Evolutionary conservation across 1,140 invertebrate genomes (phyloP), one percentile per base, ranked within the genome.

Genomic region (Cherax destructor): DNA sequence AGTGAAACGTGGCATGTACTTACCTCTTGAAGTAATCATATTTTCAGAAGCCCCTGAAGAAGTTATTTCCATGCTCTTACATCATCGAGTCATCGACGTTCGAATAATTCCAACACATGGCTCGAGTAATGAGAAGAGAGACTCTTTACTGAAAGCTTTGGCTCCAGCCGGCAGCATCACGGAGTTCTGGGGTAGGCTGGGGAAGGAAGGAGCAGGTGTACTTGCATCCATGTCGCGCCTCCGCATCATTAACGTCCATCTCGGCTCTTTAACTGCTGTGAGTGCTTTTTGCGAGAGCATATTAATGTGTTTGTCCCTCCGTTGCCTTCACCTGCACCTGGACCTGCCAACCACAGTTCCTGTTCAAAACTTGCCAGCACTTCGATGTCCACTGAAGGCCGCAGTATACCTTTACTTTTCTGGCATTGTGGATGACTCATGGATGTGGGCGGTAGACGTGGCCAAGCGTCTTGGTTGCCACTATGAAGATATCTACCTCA

Each of bases 191-290:
- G 91, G 91, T 4, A 65, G 56, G 30, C 30, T 92, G 56, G 74
- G 47, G 49, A 56, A 86, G 79, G 83, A 89, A 80, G 91, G 91
- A 41, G 83, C 83, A n/a, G 18, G 6, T 10, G 80, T 72, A 13
- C 50, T 92, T 21, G 83, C 56, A 47, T 76, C 30, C 85, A 88
- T 92, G 86, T 50, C 49, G 10, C 83, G 81, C 1, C 69, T 92
- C 4, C 74, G 13, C 56, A 84, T 47, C 24, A 50, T 92, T 18
- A 3, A 88, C 9, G 13, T 92, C 77, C 72, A 74, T n/a, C 72
- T 92, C 1, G 47, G 50, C 6, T 85, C 86, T 13, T 49, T 92
- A 56, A 24, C 91, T 24, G 91, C 91, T 30, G 18, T 92, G 21
- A 49, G n/a, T 0, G 72, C 47, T 10, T 84, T 92, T n/a, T 65